phyloP scores from a whole-genome alignment of 2,888 invertebrate species.

The Microctonus brassicae region DNA sequence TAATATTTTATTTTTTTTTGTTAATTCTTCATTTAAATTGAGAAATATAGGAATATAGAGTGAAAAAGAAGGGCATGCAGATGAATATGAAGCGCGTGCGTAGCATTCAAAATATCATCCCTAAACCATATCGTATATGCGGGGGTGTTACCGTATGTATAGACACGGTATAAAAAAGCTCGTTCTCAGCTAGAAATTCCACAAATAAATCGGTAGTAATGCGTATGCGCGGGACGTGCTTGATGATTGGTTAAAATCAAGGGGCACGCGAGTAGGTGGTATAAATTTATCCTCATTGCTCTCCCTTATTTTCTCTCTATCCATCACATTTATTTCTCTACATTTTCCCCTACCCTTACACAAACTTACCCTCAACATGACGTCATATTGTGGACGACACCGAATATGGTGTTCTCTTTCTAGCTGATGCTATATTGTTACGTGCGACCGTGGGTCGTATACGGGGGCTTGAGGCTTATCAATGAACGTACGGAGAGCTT shows the following conservation, averaged over 20 bases:
- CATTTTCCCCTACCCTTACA: background rate
- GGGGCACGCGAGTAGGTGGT: slow-evolving; percentile 19
- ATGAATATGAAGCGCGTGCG: slow-evolving; percentile 10
- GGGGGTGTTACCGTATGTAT: slow-evolving; percentile 2
- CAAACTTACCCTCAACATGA: slow-evolving; percentile 2
- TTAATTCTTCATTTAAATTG: background rate
- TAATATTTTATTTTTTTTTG: no score
- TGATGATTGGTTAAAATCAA: slow-evolving; percentile 19
- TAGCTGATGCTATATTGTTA: slow-evolving; percentile 12
- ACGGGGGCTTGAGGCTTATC: slow-evolving; percentile 45
- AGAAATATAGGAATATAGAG: background rate
- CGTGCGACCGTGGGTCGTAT: slow-evolving; percentile 4
- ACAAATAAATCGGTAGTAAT: slow-evolving; percentile 18
- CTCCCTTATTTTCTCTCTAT: background rate
- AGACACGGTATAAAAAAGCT: background rate
- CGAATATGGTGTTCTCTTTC: slow-evolving; percentile 23
- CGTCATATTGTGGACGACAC: slow-evolving; percentile 25
- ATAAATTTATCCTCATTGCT: slow-evolving; percentile 3
- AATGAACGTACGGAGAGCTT: slow-evolving; percentile 45
- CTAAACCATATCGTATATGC: background rate
- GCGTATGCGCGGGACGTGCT: slow-evolving; percentile 8
- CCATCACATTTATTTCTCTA: background rate
- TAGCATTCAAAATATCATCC: slow-evolving; percentile 17
- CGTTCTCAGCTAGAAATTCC: slow-evolving; percentile 1
- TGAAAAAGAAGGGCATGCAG: background rate